Evolutionary conservation across 2,797 vertebrate genomes (phyloP).

Genomic region (Pogonophryne albipinna): DNA sequence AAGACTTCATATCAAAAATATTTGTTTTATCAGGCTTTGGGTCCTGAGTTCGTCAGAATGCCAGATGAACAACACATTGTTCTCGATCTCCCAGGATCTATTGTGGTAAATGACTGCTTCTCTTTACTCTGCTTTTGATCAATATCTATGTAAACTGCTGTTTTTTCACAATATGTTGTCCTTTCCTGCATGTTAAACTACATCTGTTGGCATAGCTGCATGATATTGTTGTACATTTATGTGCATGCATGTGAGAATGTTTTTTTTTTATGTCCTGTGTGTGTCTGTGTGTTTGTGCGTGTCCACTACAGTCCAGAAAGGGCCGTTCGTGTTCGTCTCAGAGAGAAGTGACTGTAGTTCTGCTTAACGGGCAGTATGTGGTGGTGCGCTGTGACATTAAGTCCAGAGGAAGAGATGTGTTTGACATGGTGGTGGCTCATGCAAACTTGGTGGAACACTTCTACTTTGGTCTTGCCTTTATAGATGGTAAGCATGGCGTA

Average conservation of each 20-base stretch:
- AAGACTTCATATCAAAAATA: conserved; percentile 10
- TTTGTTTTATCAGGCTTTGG: conserved; percentile 84
- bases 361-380: conserved; percentile 90
- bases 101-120: conserved; percentile 86
- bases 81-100: conserved; percentile 92
- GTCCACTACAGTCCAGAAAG: conserved; percentile 89
- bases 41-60: conserved; percentile 92
- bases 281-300: conserved; percentile 54
- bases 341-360: conserved; percentile 90
- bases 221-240: conserved; percentile 31
- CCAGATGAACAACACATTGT: conserved; percentile 87
- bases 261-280: conserved; percentile 38
- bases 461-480: conserved; percentile 94
- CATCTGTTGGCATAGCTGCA: conserved; percentile 49
- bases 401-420: conserved; percentile 91
- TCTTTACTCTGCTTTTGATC: conserved; percentile 11
- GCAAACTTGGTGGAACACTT: conserved; percentile 90
- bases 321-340: conserved; percentile 91
- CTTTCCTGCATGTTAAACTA: conserved; percentile 47
- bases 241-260: conserved; percentile 29
- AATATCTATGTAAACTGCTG: conserved; percentile 14
- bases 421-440: conserved; percentile 90
- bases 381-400: conserved; percentile 92
- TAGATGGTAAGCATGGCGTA: conserved; percentile 86
- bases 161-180: conserved; percentile 28